Percentiles rank a stretch among this genome's conserved stretches.
Conservation (phyloP, 2,888 invertebrate genomes). For the Hypselothyrea guttata region DNA sequence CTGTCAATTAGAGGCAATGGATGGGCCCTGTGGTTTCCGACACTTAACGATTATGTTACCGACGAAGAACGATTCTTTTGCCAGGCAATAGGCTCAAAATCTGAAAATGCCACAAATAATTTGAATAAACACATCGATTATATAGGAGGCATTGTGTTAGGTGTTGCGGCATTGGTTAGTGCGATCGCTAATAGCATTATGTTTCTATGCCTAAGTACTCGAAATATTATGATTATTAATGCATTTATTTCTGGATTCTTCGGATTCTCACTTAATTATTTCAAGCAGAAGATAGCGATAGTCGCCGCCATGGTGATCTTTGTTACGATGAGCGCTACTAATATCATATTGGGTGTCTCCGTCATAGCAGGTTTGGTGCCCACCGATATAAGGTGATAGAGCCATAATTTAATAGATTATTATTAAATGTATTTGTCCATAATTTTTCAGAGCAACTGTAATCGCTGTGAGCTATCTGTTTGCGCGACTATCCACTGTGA, state of each 20-base stretch:
- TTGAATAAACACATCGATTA: background rate
- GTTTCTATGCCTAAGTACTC: conserved; percentile 9
- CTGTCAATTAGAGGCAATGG: conserved; percentile 23
- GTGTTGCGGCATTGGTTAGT: background rate
- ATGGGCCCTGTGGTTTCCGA: conserved; percentile 15
- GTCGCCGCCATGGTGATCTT: conserved; percentile 11
- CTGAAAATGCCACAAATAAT: background rate
- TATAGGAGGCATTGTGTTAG: conserved; percentile 11
- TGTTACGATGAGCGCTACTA: conserved; percentile 6
- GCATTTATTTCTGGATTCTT: background rate
- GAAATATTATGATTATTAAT: conserved; percentile 3
- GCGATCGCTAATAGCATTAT: conserved; percentile 2
- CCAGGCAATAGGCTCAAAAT: too few species aligned
- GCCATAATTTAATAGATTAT: background rate
- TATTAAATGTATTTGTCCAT: background rate
- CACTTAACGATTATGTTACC: background rate
- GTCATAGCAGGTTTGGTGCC: conserved; percentile 42
- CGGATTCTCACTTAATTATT: conserved; percentile 27
- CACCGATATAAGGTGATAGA: conserved; percentile 53
- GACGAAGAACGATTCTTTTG: too few species aligned
- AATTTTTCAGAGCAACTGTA: conserved; percentile 30
- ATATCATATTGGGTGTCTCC: conserved; percentile 9
- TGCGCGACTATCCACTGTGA: conserved; percentile 19
- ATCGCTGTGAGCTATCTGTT: conserved; percentile 11
- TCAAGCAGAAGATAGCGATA: background rate